These are phyloP conservation scores for Leucania comma DNA, from an alignment of 2,888 invertebrate genomes.

Conservation along the genomic window DNA sequence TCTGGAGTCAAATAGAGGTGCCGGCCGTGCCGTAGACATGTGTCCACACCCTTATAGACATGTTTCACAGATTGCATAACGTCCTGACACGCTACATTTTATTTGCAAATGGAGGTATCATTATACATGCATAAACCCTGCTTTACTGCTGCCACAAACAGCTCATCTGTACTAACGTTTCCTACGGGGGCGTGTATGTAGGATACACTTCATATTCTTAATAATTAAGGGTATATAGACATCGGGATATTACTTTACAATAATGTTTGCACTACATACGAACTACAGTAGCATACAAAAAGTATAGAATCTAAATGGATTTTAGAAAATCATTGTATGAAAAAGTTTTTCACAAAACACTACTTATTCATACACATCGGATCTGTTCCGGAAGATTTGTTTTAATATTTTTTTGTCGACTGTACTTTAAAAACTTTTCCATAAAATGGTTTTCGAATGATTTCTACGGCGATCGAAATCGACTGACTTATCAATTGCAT, in stretches of 20 bases:
- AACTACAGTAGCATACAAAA: conserved; percentile 50
- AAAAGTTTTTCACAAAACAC: conserved; percentile 16
- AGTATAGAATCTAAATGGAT: conserved; percentile 38
- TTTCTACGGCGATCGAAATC: conserved; percentile 10
- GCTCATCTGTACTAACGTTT: neutral
- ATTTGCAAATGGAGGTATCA: neutral
- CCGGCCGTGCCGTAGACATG: too few species aligned
- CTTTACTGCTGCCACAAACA: neutral
- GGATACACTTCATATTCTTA: neutral
- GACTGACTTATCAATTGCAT: conserved; percentile 29
- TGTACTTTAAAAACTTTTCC: conserved; percentile 14
- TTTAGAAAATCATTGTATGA: conserved; percentile 30
- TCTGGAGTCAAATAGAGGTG: too few species aligned
- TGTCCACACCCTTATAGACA: too few species aligned
- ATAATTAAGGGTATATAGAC: neutral
- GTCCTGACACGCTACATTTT: neutral
- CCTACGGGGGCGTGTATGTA: too few species aligned
- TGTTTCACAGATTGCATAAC: too few species aligned
- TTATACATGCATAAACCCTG: neutral
- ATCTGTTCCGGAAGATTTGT: neutral
- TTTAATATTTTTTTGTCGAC: neutral
- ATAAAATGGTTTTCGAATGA: conserved; percentile 3
- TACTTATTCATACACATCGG: neutral
- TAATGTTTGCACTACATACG: conserved; percentile 38
- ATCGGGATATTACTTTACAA: conserved; percentile 49